Base-by-base conservation (phyloP, 2,113 vertebrate species). In the Quiscalus mexicanus region DNA sequence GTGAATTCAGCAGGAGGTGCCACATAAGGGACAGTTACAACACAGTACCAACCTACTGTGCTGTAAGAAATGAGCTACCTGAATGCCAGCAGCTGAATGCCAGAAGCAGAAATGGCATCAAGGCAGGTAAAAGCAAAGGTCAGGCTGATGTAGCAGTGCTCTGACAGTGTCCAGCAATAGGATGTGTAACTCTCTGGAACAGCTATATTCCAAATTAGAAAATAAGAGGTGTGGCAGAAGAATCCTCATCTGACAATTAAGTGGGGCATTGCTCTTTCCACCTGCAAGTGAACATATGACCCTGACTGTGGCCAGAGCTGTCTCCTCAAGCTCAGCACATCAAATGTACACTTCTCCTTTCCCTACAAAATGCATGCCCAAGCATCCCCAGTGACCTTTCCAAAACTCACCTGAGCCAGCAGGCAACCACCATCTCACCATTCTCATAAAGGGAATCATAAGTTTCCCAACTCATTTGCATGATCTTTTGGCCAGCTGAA, bases 401-500 rank as follows among this genome's bases (percentile, higher is more conserved):
- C 76, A 87, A 95, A 91, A 78, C 22, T 91, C 47, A 88, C 83
- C 67, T 74, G 62, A 67, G 31, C 74, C 4, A 6, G 35, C 1
- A 3, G 28, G 12, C 63, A 92, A 27, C 30, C 55, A 90, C 70
- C 67, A 63, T 20, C 52, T 77, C 79, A 80, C 12, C 69, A 93
- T 12, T 1, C 55, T 80, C 47, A 83, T 30, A 85, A 78, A 89
- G 31, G 42, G 45, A 96, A 79, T 89, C 58, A 6, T n/a, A 95
- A 80, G 50, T 88, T 93, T 93, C 68, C 75, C 5, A 2, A 93
- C 10, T 91, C 55, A 35, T 90, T 93, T 6, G 5, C 60, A 28
- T 77, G 82, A 93, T 89, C 85, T 70, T 79, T 84, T 84, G 87
- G 81, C 47, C 91, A 84, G 67, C 84, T 85, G 52, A 91, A 93